A percentile compares a stretch with the other conserved stretches of the same genome.
These are phyloP conservation scores for Xanthia togata DNA, from an alignment of 2,888 invertebrate genomes.

Conservation along the genomic window DNA sequence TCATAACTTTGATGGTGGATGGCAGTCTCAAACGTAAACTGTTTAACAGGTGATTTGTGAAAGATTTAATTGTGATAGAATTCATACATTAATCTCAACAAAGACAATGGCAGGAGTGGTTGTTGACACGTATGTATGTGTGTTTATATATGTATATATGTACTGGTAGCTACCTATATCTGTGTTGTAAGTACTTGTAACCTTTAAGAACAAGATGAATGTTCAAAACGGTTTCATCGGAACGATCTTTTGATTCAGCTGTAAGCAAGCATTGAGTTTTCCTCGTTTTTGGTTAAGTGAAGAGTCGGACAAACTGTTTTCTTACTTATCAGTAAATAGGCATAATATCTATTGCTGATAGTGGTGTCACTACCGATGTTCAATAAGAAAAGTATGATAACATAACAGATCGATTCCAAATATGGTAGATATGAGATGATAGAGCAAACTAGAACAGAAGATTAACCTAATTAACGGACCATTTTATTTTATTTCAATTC, in stretches of 20 bases:
- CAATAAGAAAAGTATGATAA: conserved; percentile 11
- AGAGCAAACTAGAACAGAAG: conserved; percentile 15
- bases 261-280: not conserved
- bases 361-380: conserved; percentile 10
- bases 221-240: conserved; percentile 15
- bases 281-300: conserved; percentile 1
- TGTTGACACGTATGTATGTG: conserved; percentile 38
- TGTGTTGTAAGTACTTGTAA: conserved; percentile 31
- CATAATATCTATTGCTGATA: conserved; percentile 17
- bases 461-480: conserved; percentile 18
- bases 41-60: conserved; percentile 23
- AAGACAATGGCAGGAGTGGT: conserved; percentile 37
- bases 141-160: conserved; percentile 33
- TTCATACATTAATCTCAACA: conserved; percentile 45
- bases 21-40: not conserved
- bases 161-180: conserved; percentile 19
- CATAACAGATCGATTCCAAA: conserved; percentile 8
- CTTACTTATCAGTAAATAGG: conserved; percentile 15
- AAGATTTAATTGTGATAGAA: conserved; percentile 45
- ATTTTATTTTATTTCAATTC: not conserved
- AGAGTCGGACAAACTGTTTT: conserved; percentile 24
- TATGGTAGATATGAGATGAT: conserved; percentile 1
- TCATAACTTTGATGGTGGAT: conserved; percentile 5
- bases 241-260: conserved; percentile 15
- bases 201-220: conserved; percentile 43